These are phyloP conservation scores for Laupala kohalensis DNA, from an alignment of 1,140 invertebrate species.

Conservation along the genomic window DNA sequence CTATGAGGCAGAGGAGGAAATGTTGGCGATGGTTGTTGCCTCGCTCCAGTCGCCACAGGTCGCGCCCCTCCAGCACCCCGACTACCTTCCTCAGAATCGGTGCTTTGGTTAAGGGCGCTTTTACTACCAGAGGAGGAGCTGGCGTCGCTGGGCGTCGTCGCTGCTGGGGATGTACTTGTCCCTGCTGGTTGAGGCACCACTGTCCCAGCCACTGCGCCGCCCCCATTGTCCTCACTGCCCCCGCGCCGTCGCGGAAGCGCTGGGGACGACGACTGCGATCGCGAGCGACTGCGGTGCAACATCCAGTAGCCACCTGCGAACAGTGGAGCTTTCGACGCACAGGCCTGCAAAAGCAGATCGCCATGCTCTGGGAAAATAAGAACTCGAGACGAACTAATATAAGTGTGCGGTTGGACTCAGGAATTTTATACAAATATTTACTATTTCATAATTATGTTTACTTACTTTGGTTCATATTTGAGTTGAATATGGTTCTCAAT, in stretches of 20 bases:
- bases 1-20: slow-evolving; percentile 16
- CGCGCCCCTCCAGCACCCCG: neutral
- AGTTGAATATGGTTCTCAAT: no score
- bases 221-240: neutral
- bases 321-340: no score
- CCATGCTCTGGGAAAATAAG: no score
- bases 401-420: no score
- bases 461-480: no score
- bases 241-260: neutral
- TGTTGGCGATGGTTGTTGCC: neutral
- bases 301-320: slow-evolving; percentile 9
- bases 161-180: no score
- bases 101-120: slow-evolving; percentile 22
- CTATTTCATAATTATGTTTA: no score
- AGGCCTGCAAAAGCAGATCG: no score
- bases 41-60: neutral
- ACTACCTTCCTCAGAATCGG: neutral
- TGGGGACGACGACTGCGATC: slow-evolving; percentile 8
- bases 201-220: slow-evolving; percentile 17
- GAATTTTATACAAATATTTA: no score
- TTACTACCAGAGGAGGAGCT: slow-evolving; percentile 33
- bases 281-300: neutral
- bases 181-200: no score
- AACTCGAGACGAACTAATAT: no score
- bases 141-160: slow-evolving; percentile 36